These are phyloP conservation scores for Syrphus vitripennis DNA, from an alignment of 2,888 invertebrate species.

Conservation along the genomic window DNA sequence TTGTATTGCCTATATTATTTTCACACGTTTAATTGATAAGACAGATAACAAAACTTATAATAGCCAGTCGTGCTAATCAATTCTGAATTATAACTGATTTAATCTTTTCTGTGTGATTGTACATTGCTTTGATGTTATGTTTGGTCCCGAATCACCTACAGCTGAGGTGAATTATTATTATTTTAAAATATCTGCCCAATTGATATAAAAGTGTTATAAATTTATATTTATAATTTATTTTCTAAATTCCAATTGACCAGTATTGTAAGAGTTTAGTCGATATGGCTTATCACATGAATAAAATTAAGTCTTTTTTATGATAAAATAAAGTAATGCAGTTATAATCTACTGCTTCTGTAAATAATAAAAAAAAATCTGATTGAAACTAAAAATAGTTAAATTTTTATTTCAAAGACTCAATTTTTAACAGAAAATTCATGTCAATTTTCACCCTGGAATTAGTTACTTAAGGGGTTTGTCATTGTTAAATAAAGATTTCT, in stretches of 20 bases:
- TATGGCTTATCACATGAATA: neutral
- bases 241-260: neutral
- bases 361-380: neutral
- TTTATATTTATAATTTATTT: slow-evolving; percentile 6
- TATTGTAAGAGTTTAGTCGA: neutral
- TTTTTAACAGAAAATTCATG: no score
- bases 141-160: neutral
- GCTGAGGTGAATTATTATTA: neutral
- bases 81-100: neutral
- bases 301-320: neutral
- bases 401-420: no score
- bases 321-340: neutral
- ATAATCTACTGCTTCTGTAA: neutral
- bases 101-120: neutral
- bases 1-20: neutral
- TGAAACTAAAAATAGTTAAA: neutral
- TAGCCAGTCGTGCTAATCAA: neutral
- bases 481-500: no score
- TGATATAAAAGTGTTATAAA: slow-evolving; percentile 36
- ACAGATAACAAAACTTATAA: neutral
- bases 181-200: slow-evolving; percentile 42
- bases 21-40: neutral
- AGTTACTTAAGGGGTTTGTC: no score
- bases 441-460: no score
- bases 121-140: neutral